Evolutionary conservation across 2,888 invertebrate species (phyloP).

Genomic region (Caenorhabditis sp.): DNA sequence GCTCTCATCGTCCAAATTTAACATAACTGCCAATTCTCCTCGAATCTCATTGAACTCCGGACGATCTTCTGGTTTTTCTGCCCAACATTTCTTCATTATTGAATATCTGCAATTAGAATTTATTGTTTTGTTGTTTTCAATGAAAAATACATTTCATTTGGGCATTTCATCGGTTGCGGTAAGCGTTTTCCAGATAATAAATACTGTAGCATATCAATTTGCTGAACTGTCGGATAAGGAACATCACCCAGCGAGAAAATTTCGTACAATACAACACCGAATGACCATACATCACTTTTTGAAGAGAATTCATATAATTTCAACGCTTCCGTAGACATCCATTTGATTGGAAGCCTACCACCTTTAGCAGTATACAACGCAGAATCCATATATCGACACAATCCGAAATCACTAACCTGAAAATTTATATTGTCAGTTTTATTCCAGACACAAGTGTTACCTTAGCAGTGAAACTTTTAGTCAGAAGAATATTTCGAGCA

Average conservation of each 20-base stretch:
- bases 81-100: constrained; percentile 50
- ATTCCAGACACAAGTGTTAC: constrained; percentile 17
- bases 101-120: constrained; percentile 54
- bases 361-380: constrained; percentile 61
- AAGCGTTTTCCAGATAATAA: constrained; percentile 51
- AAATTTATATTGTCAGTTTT: background rate
- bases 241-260: constrained; percentile 60
- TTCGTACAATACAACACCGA: constrained; percentile 57
- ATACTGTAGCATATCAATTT: constrained; percentile 55
- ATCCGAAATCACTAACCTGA: constrained; percentile 62
- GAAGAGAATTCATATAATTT: constrained; percentile 58
- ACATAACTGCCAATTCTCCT: constrained; percentile 37
- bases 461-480: constrained; percentile 57
- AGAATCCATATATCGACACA: constrained; percentile 59
- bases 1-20: constrained; percentile 52
- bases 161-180: constrained; percentile 50
- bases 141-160: constrained; percentile 52
- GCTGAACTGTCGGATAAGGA: constrained; percentile 57
- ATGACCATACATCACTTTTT: constrained; percentile 62
- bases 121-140: background rate
- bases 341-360: constrained; percentile 61
- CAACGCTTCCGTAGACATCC: constrained; percentile 63
- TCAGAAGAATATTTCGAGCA: constrained; percentile 56
- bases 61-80: constrained; percentile 31
- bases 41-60: constrained; percentile 43